A percentile compares a stretch with the other conserved stretches of the same genome.
Conservation (phyloP, 2,797 vertebrate genomes). For the Natrix natrix region DNA sequence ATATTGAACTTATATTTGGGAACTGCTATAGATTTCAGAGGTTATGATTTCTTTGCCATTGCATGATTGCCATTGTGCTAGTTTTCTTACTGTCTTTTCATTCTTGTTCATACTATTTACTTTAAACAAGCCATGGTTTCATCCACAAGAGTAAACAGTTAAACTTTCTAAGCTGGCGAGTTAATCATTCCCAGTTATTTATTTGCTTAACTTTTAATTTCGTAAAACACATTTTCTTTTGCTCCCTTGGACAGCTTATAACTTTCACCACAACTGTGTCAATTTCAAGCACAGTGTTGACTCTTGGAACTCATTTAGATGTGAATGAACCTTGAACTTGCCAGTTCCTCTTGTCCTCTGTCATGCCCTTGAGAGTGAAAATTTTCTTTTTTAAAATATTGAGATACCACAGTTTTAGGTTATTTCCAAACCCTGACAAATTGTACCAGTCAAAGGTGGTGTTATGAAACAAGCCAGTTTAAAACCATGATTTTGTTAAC, state of each 20-base stretch:
- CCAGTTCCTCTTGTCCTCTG: background rate
- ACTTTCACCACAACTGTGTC: background rate
- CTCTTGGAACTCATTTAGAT: background rate
- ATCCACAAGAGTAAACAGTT: background rate
- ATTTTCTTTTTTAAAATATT: background rate
- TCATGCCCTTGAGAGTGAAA: background rate
- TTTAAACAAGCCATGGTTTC: background rate
- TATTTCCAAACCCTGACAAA: background rate
- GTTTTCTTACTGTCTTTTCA: background rate
- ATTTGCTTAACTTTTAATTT: background rate
- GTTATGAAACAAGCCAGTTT: background rate
- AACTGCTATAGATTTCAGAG: background rate
- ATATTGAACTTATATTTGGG: background rate
- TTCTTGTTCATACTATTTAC: background rate
- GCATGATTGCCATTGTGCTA: background rate
- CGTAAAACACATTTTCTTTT: background rate
- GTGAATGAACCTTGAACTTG: background rate
- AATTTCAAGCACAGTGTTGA: background rate
- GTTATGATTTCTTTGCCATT: background rate
- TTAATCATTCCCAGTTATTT: background rate
- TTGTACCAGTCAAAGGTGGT: background rate
- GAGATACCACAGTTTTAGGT: background rate
- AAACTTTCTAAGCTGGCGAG: background rate
- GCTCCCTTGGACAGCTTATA: background rate
- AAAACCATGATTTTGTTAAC: background rate